Evolutionary conservation across 2,888 invertebrate genomes (phyloP).

Genomic region (Hypercompe scribonia): DNA sequence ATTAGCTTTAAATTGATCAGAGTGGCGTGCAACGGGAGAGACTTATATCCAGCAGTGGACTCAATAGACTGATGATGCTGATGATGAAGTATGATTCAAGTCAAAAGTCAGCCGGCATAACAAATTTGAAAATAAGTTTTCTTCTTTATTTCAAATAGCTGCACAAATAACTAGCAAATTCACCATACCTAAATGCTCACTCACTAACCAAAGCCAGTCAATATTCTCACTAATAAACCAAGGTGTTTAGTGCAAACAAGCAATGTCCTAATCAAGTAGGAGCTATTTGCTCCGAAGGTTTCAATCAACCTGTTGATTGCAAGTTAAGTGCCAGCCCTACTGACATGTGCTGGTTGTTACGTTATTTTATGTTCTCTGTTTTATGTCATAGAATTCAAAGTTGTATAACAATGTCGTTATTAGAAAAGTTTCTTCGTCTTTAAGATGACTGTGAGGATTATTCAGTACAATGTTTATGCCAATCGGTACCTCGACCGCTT

Average conservation of each 20-base stretch:
- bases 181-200: neutral
- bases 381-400: neutral
- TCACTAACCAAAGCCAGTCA: constrained; percentile 6
- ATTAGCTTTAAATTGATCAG: no score
- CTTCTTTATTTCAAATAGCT: no score
- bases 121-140: no score
- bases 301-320: constrained; percentile 74
- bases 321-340: constrained; percentile 59
- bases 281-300: constrained; percentile 53
- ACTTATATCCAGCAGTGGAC: no score
- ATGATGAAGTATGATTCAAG: no score
- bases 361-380: neutral
- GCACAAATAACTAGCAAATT: neutral
- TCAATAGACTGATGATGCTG: no score
- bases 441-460: neutral
- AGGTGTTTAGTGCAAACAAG: constrained; percentile 41
- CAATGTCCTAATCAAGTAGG: constrained; percentile 61
- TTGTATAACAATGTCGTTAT: neutral
- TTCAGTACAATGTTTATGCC: neutral
- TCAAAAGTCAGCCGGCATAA: no score
- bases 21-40: no score
- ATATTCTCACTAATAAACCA: constrained; percentile 30
- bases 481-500: no score
- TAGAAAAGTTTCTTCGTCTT: neutral
- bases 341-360: constrained; percentile 16